phyloP scores from a whole-genome alignment of 2,113 vertebrate genomes.

The Monopterus albus region DNA sequence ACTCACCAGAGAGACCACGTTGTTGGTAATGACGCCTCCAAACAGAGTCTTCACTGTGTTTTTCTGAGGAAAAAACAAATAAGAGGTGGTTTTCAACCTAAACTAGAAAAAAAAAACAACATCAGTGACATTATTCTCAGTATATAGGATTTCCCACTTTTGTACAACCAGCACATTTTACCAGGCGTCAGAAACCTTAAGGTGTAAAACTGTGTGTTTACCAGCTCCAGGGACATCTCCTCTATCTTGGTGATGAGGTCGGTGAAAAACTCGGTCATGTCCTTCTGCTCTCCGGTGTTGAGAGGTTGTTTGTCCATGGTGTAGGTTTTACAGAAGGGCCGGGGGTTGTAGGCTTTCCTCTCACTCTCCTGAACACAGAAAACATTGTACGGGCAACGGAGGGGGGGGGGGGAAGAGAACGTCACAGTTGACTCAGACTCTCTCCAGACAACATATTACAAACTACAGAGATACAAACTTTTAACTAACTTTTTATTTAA shows the following conservation, averaged over 20 bases:
- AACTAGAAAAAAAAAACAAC: no score
- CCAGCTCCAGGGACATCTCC: conserved; percentile 98
- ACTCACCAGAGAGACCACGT: conserved; percentile 97
- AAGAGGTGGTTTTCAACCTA: no score
- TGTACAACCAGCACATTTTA: no score
- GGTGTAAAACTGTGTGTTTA: conserved; percentile 51
- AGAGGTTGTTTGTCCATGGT: conserved; percentile 99
- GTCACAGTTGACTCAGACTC: no score
- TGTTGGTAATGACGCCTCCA: conserved; percentile 99
- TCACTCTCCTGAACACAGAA: conserved; percentile 98
- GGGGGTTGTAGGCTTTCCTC: conserved; percentile 97
- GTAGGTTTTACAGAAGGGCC: conserved; percentile 98
- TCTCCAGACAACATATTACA: no score
- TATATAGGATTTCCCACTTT: no score
- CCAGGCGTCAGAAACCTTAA: no score
- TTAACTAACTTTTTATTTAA: no score
- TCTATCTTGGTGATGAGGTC: conserved; percentile 99
- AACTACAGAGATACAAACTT: no score
- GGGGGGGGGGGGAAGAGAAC: no score
- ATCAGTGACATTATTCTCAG: no score
- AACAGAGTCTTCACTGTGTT: conserved; percentile 99
- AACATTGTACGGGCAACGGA: no score
- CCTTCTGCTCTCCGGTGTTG: conserved; percentile 98
- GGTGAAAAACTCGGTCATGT: conserved; percentile 99
- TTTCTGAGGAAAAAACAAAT: conserved; percentile 86